Evolutionary conservation across 2,888 invertebrate species (phyloP).

Genomic region (Gortyna flavago): DNA sequence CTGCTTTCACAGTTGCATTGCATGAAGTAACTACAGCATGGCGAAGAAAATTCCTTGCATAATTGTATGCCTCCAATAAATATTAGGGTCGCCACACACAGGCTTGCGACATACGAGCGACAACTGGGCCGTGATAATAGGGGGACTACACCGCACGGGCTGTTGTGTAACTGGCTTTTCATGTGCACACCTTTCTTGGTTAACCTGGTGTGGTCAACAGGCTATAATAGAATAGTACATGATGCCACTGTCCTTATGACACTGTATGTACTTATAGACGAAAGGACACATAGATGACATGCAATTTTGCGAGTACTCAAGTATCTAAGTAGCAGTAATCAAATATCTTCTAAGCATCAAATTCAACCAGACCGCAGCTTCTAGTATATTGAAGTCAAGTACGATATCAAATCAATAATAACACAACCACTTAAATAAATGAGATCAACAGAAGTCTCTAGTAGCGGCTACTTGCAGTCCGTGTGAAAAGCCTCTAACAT

Average conservation of each 20-base stretch:
- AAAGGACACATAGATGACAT: not conserved
- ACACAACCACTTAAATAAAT: constrained; percentile 38
- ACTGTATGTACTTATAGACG: not conserved
- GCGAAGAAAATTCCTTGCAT: constrained; percentile 61
- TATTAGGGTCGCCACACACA: constrained; percentile 71
- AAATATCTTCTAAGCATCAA: constrained; percentile 34
- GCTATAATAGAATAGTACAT: constrained; percentile 24
- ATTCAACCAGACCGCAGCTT: constrained; percentile 46
- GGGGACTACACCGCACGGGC: constrained; percentile 73
- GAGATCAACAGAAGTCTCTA: constrained; percentile 45
- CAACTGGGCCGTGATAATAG: constrained; percentile 87
- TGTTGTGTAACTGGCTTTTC: constrained; percentile 70
- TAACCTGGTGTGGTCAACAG: constrained; percentile 36
- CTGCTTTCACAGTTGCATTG: constrained; percentile 36
- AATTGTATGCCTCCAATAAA: constrained; percentile 62
- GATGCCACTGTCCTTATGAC: constrained; percentile 10
- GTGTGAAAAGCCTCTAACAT: constrained; percentile 47
- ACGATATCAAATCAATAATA: constrained; percentile 38
- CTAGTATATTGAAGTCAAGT: constrained; percentile 45
- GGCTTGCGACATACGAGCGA: constrained; percentile 80
- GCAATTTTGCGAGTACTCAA: not conserved
- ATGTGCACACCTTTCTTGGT: constrained; percentile 44
- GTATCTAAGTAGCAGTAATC: constrained; percentile 13
- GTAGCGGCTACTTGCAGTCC: constrained; percentile 34
- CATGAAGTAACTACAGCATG: constrained; percentile 33